Conservation (phyloP, 35 echinoderm and acorn worm genomes). For the Acanthaster planci region DNA sequence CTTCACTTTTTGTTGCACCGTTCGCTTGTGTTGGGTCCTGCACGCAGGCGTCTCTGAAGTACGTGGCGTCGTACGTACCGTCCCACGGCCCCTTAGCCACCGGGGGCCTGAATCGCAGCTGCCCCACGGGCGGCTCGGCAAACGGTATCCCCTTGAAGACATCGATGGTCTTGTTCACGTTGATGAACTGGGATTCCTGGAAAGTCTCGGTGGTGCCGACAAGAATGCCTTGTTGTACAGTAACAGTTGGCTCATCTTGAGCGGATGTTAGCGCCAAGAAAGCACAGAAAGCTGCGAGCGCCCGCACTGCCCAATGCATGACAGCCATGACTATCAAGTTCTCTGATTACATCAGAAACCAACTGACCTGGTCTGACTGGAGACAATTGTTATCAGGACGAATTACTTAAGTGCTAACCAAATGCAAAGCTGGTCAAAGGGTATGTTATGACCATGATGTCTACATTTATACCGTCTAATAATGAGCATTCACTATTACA, state of each 20-base stretch:
- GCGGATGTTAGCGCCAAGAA: no score
- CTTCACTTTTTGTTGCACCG: conserved; percentile 50
- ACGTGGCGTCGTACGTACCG: conserved; percentile 35
- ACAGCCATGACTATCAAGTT: no score
- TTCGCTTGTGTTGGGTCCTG: not conserved
- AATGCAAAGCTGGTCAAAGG: no score
- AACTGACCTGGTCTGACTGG: no score
- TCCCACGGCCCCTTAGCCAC: conserved; percentile 38
- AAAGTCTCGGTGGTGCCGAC: conserved; percentile 29
- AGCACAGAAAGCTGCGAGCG: no score
- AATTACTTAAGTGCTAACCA: no score
- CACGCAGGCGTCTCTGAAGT: conserved; percentile 15
- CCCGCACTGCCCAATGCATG: no score
- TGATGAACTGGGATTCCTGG: conserved; percentile 42
- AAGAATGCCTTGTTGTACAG: conserved; percentile 32
- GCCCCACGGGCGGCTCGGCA: conserved; percentile 29
- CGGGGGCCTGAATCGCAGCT: conserved; percentile 63
- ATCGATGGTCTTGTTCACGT: conserved; percentile 48
- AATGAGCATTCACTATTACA: no score
- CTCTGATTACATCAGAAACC: no score
- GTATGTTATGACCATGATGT: no score
- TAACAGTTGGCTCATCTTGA: not conserved
- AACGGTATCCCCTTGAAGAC: conserved; percentile 53
- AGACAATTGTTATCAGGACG: no score
- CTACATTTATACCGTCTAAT: no score